These are phyloP conservation scores for Pinna nobilis DNA, from an alignment of 1,140 invertebrate genomes.

Conservation along the genomic window DNA sequence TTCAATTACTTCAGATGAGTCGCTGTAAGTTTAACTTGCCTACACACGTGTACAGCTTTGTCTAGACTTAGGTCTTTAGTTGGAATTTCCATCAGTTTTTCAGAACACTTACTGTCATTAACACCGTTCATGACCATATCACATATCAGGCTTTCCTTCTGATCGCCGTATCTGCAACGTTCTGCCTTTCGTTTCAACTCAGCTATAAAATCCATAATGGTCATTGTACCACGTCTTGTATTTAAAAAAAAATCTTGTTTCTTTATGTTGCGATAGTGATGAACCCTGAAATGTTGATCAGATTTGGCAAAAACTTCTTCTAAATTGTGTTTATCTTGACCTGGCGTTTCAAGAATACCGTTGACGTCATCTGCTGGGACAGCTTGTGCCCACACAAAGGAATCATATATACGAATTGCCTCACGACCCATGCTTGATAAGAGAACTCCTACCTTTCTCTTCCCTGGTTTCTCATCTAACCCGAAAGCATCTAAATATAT, in stretches of 20 bases:
- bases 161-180: constrained; percentile 35
- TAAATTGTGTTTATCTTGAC: no score
- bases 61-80: constrained; percentile 11
- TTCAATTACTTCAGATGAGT: constrained; percentile 25
- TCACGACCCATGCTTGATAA: constrained; percentile 4
- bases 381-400: background rate
- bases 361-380: no score
- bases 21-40: constrained; percentile 35
- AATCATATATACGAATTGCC: background rate
- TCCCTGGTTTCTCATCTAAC: constrained; percentile 18
- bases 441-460: constrained; percentile 15
- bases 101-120: constrained; percentile 32
- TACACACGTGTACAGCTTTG: constrained; percentile 27
- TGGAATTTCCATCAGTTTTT: constrained; percentile 39
- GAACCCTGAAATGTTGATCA: constrained; percentile 35
- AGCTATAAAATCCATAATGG: constrained; percentile 36
- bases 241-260: constrained; percentile 34
- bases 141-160: constrained; percentile 36
- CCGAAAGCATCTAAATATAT: constrained; percentile 19
- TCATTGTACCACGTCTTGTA: constrained; percentile 20
- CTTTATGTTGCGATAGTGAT: constrained; percentile 34
- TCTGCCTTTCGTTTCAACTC: constrained; percentile 36
- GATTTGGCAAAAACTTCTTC: no score
- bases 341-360: no score
- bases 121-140: constrained; percentile 41